Conservation (phyloP, 2,113 vertebrate species). For the Oncorhynchus tshawytscha region DNA sequence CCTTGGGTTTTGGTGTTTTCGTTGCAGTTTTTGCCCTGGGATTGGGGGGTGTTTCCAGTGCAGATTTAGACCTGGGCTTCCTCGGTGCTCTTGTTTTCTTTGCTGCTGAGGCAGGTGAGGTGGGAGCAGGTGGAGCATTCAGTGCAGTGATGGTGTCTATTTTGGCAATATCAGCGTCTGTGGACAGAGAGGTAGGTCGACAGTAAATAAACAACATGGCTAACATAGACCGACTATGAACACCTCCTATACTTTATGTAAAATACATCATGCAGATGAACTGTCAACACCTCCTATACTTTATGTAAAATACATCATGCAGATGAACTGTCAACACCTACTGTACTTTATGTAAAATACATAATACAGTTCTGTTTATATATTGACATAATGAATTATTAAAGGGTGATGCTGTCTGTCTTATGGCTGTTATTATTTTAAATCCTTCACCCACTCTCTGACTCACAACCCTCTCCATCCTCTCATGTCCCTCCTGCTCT, state of each 20-base stretch:
- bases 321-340: too few species aligned
- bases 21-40: background rate
- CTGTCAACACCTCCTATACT: too few species aligned
- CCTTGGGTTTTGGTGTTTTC: too few species aligned
- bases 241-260: too few species aligned
- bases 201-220: slow-evolving; percentile 7
- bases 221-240: background rate
- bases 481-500: too few species aligned
- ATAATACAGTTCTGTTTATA: slow-evolving; percentile 14
- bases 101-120: background rate
- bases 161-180: slow-evolving; percentile 66
- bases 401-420: slow-evolving; percentile 21
- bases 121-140: background rate
- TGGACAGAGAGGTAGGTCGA: slow-evolving; percentile 18
- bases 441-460: background rate
- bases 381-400: slow-evolving; percentile 27
- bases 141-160: slow-evolving; percentile 52
- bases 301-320: too few species aligned
- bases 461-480: too few species aligned
- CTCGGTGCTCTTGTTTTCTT: background rate
- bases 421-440: slow-evolving; percentile 11
- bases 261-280: too few species aligned
- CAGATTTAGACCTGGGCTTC: slow-evolving; percentile 11
- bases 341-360: too few species aligned
- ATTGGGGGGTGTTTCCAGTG: background rate